Evolutionary conservation across 2,888 invertebrate genomes (phyloP).

Genomic region (Megalurothrips usitatus): DNA sequence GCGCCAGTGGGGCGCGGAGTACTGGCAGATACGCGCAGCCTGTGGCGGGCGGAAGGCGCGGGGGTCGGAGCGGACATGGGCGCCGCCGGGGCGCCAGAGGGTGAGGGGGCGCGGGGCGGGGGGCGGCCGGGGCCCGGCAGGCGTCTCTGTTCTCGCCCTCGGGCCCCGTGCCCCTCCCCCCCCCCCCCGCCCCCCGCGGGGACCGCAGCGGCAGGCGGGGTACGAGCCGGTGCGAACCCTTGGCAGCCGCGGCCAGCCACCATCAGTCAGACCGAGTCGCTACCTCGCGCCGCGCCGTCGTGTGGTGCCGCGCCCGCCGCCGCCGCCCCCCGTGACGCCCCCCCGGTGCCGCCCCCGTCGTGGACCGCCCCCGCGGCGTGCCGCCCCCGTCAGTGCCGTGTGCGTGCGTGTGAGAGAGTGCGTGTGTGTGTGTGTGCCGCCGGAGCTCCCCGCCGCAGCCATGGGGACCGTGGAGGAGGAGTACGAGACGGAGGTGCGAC

Average conservation of each 20-base stretch:
- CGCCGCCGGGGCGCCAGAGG: neutral
- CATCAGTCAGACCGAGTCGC: constrained; percentile 10
- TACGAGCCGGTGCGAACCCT: constrained; percentile 4
- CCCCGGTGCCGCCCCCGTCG: neutral
- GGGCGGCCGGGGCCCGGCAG: neutral
- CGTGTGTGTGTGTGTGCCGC: neutral
- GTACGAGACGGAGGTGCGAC: constrained; percentile 62
- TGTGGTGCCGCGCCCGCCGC: neutral
- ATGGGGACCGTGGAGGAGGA: constrained; percentile 61
- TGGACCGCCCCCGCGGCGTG: neutral
- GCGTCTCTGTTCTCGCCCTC: neutral
- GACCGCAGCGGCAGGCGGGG: neutral
- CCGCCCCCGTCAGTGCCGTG: neutral
- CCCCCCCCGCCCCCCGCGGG: neutral
- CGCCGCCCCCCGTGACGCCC: neutral
- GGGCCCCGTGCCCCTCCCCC: neutral
- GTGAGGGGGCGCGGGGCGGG: neutral
- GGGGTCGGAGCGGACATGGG: neutral
- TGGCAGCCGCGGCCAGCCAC: neutral
- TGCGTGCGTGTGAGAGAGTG: neutral
- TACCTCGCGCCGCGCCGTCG: neutral
- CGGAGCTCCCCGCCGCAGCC: neutral
- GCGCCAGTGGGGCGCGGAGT: too few relatives aligned
- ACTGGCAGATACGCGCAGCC: too few relatives aligned
- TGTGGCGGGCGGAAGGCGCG: too few relatives aligned